Base-by-base conservation (phyloP, 2,888 invertebrate species). In the Scaptomyza polygonia region DNA sequence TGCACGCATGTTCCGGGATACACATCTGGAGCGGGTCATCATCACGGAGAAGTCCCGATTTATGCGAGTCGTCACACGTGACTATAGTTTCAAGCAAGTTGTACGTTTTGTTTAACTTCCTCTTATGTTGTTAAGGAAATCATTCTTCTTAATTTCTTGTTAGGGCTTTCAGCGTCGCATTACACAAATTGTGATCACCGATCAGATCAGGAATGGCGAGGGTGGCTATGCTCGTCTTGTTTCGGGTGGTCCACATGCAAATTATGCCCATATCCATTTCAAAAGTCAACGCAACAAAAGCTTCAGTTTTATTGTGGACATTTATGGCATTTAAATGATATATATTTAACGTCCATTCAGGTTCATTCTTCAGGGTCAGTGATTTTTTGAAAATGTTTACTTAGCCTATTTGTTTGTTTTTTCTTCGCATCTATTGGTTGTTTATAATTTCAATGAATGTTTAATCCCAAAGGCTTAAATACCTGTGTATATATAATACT, bases 281-380 rank as follows among this genome's bases (percentile, higher is more conserved):
- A 92, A 92, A 72, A 93, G 93, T 21, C 90, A 91, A 67, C 88
- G 92, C 14, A 87, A 90, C 32, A 90, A 91, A 30, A 91, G 92
- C 6, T 91, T 93, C 76, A 91, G 92, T 70, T 93, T 92, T 68
- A 52, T 91, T 14, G 86, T 93, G 11, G 90, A 92, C 48, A 68
- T 93, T 36, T 93, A 91, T 78, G 92, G 82, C 36, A 67, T 77
- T 69, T 81, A 72, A 78, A 57, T 51, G 16, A 18, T n/a, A n/a
- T n/a, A n/a, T n/a, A n/a, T n/a, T n/a, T n/a, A n/a, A n/a, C n/a
- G n/a, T n/a, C n/a, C n/a, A n/a, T n/a, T n/a, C n/a, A n/a, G n/a
- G n/a, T n/a, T n/a, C n/a, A n/a, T n/a, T n/a, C n/a, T n/a, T n/a
- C n/a, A n/a, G n/a, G n/a, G n/a, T n/a, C n/a, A n/a, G n/a, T n/a